Evolutionary conservation across 1,140 invertebrate species (phyloP).

Genomic region (Helicoverpa zea): DNA sequence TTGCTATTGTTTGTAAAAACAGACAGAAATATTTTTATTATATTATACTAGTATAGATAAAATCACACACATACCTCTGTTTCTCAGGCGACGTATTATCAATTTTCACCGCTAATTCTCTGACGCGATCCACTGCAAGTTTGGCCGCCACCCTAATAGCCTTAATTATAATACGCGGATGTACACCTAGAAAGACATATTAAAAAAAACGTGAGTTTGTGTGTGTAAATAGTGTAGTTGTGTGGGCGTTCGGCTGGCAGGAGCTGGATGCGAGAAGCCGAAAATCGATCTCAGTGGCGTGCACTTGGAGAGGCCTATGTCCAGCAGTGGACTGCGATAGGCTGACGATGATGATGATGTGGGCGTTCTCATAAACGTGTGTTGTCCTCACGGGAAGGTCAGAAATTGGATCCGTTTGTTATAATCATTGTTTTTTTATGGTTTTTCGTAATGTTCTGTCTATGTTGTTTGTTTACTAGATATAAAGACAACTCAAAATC

Average conservation of each 20-base stretch:
- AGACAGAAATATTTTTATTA: too few species aligned
- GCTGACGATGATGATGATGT: too few species aligned
- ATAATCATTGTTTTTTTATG: slow-evolving; percentile 55
- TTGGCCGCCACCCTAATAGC: slow-evolving; percentile 94
- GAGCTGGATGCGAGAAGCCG: too few species aligned
- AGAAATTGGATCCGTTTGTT: slow-evolving; percentile 64
- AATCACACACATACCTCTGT: slow-evolving; percentile 65
- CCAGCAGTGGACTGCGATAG: too few species aligned
- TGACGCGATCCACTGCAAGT: slow-evolving; percentile 94
- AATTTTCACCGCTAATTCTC: slow-evolving; percentile 94
- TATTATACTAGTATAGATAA: slow-evolving; percentile 65
- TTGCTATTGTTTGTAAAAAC: background rate
- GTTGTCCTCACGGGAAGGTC: slow-evolving; percentile 53
- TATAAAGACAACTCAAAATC: too few species aligned
- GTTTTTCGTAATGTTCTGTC: too few species aligned
- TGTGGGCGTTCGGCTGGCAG: too few species aligned
- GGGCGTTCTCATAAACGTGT: slow-evolving; percentile 27
- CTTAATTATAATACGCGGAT: slow-evolving; percentile 96
- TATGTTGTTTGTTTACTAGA: too few species aligned
- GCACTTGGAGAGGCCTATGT: too few species aligned
- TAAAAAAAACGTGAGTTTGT: background rate
- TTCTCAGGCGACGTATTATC: slow-evolving; percentile 88
- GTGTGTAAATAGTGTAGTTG: background rate
- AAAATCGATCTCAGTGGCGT: too few species aligned
- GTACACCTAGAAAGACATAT: slow-evolving; percentile 88